phyloP scores from a whole-genome alignment of 2,113 vertebrate species.

The Romanogobio albipinnatus region DNA sequence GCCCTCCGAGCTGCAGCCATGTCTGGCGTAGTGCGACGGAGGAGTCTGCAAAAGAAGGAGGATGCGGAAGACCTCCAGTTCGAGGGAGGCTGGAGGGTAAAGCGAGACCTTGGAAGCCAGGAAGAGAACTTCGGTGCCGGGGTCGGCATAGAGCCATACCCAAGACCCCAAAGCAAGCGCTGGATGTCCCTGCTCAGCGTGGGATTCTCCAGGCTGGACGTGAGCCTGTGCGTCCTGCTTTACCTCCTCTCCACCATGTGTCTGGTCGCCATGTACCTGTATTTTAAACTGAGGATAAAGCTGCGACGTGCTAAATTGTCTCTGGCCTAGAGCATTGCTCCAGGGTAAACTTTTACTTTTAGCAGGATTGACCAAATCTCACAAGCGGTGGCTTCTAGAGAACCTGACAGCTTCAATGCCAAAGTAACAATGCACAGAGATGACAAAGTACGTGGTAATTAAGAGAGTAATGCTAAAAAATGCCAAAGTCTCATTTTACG shows the following conservation, averaged over 20 bases:
- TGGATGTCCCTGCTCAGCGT: conserved; percentile 83
- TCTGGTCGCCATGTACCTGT: conserved; percentile 86
- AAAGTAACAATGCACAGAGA: background rate
- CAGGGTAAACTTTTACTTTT: background rate
- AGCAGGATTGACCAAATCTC: background rate
- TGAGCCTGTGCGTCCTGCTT: conserved; percentile 87
- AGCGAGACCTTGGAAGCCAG: conserved; percentile 62
- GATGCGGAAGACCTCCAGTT: conserved; percentile 58
- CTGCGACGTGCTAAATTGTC: conserved; percentile 67
- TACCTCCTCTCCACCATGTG: conserved; percentile 87
- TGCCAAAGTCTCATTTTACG: background rate
- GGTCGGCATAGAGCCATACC: conserved; percentile 33
- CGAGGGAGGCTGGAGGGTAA: conserved; percentile 59
- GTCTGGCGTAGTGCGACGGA: conserved; percentile 56
- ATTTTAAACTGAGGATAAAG: conserved; percentile 79
- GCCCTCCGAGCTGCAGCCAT: conserved; percentile 64
- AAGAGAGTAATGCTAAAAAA: background rate
- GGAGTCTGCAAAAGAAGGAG: conserved; percentile 49
- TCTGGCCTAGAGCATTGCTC: conserved; percentile 61
- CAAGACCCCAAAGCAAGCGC: conserved; percentile 54
- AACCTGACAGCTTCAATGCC: background rate
- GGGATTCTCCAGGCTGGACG: conserved; percentile 86
- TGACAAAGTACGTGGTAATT: background rate
- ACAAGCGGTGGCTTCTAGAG: background rate
- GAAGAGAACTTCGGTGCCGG: conserved; percentile 31